Base-by-base conservation (phyloP, 2,113 vertebrate genomes). In the Perognathus longimembris region DNA sequence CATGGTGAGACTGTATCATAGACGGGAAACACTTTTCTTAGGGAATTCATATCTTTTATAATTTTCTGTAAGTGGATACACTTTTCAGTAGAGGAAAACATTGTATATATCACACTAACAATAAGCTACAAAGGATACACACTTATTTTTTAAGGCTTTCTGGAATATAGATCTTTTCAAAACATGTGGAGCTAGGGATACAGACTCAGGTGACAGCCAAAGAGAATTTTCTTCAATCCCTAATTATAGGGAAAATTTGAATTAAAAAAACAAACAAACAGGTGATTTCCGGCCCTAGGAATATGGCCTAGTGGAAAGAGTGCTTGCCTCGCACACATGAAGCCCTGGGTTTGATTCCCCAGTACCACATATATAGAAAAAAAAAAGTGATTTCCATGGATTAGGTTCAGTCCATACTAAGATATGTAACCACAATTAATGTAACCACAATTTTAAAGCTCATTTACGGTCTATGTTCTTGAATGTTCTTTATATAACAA, bases 391-490 rank as follows among this genome's bases (percentile, higher is more conserved):
- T n/a, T n/a, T 45, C 45, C 45, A 45, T 45, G 45, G 45, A 45
- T 45, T 45, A 45, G 8, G 84, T 59, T 34, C 63, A 75, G 40
- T 34, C 34, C 54, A 59, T 40, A 80, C 22, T 70, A 50, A 24
- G 0, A 21, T 85, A n/a, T 26, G 42, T 4, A 17, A 7, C n/a
- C n/a, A n/a, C n/a, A 63, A 40, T 76, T 84, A 80, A 40, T 24
- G 4, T 85, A 88, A 70, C 3, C 36, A 88, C 54, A 70, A 66
- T 36, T 64, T 32, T 78, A 67, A n/a, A 6, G 26, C 8, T 7
- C 40, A 66, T 82, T 59, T 75, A 79, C 20, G 88, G 15, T 80
- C 34, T 70, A 34, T 71, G 8, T 88, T 87, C n/a, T n/a, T 88
- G 8, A 78, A 3, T 57, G 24, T 77, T 81, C 20, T 85, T 67